Evolutionary conservation across 2,888 invertebrate genomes (phyloP).

Genomic region (Capitulum mitella): DNA sequence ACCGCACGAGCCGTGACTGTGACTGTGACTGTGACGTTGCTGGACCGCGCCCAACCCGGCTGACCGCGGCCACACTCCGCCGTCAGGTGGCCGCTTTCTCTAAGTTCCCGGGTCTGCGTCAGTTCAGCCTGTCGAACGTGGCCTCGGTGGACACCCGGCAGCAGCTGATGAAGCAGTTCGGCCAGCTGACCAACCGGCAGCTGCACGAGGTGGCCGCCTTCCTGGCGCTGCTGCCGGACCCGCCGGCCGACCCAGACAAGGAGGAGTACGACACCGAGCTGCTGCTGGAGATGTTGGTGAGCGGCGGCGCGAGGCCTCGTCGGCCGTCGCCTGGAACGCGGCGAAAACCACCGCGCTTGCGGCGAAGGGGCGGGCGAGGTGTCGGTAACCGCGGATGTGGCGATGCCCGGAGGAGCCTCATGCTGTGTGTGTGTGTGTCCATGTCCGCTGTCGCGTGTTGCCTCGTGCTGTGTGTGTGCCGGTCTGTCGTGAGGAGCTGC

Average conservation of each 20-base stretch:
- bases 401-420: too few species aligned
- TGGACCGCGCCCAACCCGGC: too few species aligned
- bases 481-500: too few species aligned
- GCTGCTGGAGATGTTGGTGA: slow-evolving; percentile 75
- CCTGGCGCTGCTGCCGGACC: slow-evolving; percentile 68
- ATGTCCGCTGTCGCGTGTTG: too few species aligned
- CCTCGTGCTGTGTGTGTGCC: too few species aligned
- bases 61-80: background rate
- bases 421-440: too few species aligned
- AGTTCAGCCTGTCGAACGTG: slow-evolving; percentile 87
- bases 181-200: slow-evolving; percentile 63
- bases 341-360: too few species aligned
- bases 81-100: slow-evolving; percentile 82
- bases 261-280: slow-evolving; percentile 59
- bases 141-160: slow-evolving; percentile 89
- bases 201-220: slow-evolving; percentile 78
- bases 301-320: slow-evolving; percentile 39
- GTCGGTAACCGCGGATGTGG: too few species aligned
- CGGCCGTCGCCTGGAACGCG: too few species aligned
- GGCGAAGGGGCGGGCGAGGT: too few species aligned
- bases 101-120: slow-evolving; percentile 74
- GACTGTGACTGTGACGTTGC: too few species aligned
- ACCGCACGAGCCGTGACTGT: too few species aligned
- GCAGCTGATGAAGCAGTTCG: slow-evolving; percentile 74
- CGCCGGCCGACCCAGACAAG: slow-evolving; percentile 15